Evolutionary conservation across 2,113 vertebrate species (phyloP).

Genomic region (Myodes glareolus): DNA sequence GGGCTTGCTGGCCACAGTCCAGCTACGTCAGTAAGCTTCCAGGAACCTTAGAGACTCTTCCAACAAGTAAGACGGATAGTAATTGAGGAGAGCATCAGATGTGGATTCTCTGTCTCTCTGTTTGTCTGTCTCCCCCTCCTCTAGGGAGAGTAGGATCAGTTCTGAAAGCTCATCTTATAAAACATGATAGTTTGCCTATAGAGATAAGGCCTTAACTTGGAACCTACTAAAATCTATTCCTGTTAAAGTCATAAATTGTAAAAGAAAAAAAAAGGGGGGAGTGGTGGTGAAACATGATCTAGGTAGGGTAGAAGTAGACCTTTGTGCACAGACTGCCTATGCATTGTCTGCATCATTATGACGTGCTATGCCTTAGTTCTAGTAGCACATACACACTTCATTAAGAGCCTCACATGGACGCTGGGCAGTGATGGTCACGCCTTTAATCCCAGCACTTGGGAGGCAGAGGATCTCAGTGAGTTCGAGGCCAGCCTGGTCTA

Average conservation of each 20-base stretch:
- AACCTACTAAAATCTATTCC: neutral
- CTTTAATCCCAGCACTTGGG: too few relatives aligned
- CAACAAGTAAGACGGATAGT: neutral
- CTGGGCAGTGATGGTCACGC: too few relatives aligned
- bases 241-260: conserved; percentile 28
- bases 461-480: too few relatives aligned
- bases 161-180: conserved; percentile 19
- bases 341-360: neutral
- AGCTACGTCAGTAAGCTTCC: neutral
- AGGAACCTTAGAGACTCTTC: too few relatives aligned
- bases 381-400: neutral
- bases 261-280: neutral
- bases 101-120: neutral
- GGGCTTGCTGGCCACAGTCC: too few relatives aligned
- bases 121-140: too few relatives aligned
- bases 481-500: too few relatives aligned
- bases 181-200: neutral
- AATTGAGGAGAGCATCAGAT: neutral
- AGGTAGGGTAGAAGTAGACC: neutral
- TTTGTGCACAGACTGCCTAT: neutral
- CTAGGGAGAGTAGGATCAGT: neutral
- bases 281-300: neutral
- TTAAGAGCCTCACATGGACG: neutral
- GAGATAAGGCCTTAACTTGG: neutral
- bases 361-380: neutral